phyloP scores from a whole-genome alignment of 2,888 invertebrate species.

The Elegia similella region DNA sequence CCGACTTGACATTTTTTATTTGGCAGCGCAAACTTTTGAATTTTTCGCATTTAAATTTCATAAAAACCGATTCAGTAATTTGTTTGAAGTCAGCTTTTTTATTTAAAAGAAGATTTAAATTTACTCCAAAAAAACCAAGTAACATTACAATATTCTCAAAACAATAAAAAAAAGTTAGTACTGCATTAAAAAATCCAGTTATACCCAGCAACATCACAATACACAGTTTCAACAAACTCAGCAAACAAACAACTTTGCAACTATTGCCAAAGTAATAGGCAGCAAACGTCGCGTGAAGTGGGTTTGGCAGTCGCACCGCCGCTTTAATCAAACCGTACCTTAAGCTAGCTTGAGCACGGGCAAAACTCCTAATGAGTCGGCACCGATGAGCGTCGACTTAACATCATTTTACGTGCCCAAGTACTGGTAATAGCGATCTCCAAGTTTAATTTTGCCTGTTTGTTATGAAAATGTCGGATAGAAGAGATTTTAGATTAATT shows the following conservation, averaged over 20 bases:
- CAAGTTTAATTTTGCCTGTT: conserved; percentile 21
- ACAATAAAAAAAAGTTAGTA: not conserved
- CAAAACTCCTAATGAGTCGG: conserved; percentile 69
- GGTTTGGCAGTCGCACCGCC: conserved; percentile 70
- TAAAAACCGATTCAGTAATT: too few relatives aligned
- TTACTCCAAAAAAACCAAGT: too few relatives aligned
- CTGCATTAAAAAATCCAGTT: not conserved
- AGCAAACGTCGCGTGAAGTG: conserved; percentile 54
- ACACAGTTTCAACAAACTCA: conserved; percentile 33
- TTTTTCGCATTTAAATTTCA: too few relatives aligned
- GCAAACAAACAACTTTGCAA: conserved; percentile 48
- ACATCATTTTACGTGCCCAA: conserved; percentile 57
- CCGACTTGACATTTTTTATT: too few relatives aligned
- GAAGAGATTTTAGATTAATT: not conserved
- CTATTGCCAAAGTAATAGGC: conserved; percentile 54
- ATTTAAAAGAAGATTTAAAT: too few relatives aligned
- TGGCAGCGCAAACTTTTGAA: too few relatives aligned
- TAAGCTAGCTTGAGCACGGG: conserved; percentile 56
- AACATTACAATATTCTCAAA: not conserved
- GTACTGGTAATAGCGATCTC: conserved; percentile 45
- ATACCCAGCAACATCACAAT: not conserved
- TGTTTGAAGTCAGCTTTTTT: too few relatives aligned
- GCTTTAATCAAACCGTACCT: conserved; percentile 71
- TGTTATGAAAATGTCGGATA: conserved; percentile 11
- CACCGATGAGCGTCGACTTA: conserved; percentile 57